phyloP scores from a whole-genome alignment of 2,888 invertebrate species.

The Cosmorhoe ocellata region DNA sequence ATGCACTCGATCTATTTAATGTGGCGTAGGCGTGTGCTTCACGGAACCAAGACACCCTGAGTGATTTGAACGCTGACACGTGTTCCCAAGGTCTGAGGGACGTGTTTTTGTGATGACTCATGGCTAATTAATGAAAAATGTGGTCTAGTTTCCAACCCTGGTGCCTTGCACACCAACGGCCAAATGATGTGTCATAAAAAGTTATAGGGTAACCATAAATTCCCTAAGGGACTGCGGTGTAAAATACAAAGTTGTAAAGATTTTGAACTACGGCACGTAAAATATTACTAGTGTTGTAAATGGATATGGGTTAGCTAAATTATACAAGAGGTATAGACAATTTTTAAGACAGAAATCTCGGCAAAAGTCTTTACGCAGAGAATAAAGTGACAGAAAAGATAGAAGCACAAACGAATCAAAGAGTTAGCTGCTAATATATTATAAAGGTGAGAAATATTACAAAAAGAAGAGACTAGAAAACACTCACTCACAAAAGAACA shows the following conservation, averaged over 20 bases:
- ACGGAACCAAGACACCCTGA: conserved; percentile 25
- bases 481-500: conserved; percentile 4
- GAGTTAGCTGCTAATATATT: background rate
- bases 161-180: background rate
- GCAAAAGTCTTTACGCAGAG: no score
- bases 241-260: background rate
- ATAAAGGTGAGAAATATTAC: background rate
- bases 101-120: conserved; percentile 30
- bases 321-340: no score
- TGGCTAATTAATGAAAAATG: conserved; percentile 32
- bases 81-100: conserved; percentile 34
- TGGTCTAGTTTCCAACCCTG: conserved; percentile 27
- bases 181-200: conserved; percentile 17
- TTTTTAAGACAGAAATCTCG: no score
- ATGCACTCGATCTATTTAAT: conserved; percentile 73
- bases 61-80: conserved; percentile 39
- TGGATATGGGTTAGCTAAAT: no score
- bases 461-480: conserved; percentile 15
- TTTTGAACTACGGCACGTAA: background rate
- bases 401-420: no score
- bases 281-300: no score
- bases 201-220: conserved; percentile 1
- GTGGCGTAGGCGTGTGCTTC: conserved; percentile 57
- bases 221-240: background rate
- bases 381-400: no score